Evolutionary conservation across 92 coral and sea anemone species (phyloP).

Genomic region (Siderastrea siderea): DNA sequence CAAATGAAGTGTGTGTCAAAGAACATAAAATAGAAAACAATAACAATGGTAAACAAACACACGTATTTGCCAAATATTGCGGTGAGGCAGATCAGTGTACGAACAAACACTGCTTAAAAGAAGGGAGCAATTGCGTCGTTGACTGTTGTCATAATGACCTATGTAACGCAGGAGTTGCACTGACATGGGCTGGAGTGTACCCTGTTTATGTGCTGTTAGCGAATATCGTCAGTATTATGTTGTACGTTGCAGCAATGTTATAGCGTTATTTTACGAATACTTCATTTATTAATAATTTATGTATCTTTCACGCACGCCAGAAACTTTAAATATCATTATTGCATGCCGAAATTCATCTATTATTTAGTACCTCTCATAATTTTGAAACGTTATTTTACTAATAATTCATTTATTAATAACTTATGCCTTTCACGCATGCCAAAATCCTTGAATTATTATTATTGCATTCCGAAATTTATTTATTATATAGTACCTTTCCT

Average conservation of each 20-base stretch:
- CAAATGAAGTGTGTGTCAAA: slow-evolving; percentile 10
- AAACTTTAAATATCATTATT: background rate
- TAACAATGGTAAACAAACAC: background rate
- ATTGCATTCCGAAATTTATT: too few species aligned
- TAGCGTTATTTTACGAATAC: background rate
- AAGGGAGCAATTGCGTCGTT: background rate
- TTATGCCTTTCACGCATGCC: too few species aligned
- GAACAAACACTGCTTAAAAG: background rate
- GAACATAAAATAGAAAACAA: background rate
- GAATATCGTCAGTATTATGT: background rate
- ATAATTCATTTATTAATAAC: too few species aligned
- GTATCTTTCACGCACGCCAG: background rate
- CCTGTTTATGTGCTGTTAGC: background rate
- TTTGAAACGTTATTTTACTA: too few species aligned
- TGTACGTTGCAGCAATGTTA: background rate
- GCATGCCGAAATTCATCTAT: too few species aligned
- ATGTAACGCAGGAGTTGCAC: slow-evolving; percentile 7
- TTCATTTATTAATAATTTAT: background rate
- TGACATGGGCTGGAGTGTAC: background rate
- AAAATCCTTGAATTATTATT: too few species aligned
- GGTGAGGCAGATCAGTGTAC: background rate
- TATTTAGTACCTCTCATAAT: too few species aligned
- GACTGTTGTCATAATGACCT: slow-evolving; percentile 48
- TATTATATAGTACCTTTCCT: too few species aligned
- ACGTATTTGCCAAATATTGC: background rate